phyloP scores from a whole-genome alignment of 2,888 invertebrate species.

The Petrolisthes cinctipes region DNA sequence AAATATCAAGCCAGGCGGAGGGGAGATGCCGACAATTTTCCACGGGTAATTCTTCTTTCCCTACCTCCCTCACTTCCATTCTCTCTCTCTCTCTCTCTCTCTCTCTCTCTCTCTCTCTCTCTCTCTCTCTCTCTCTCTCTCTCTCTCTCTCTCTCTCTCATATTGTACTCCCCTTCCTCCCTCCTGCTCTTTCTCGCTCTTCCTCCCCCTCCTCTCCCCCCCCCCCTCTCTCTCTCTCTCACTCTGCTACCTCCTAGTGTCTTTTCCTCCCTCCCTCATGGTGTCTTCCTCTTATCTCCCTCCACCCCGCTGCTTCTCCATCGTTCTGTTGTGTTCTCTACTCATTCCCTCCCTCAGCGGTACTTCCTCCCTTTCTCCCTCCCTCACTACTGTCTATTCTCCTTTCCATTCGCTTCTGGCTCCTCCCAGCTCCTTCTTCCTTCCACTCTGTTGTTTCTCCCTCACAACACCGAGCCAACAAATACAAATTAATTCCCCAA shows the following conservation, averaged over 20 bases:
- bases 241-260: too few species aligned
- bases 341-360: too few species aligned
- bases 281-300: too few species aligned
- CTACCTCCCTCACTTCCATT: neutral
- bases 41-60: too few species aligned
- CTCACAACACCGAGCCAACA: neutral
- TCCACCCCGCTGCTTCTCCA: too few species aligned
- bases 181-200: neutral
- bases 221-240: neutral
- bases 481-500: conserved; percentile 28
- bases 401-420: too few species aligned
- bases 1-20: too few species aligned
- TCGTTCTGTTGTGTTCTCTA: too few species aligned
- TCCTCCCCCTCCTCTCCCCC: neutral
- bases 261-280: too few species aligned
- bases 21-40: too few species aligned
- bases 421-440: neutral
- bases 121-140: neutral
- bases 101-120: neutral
- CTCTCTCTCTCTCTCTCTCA: neutral
- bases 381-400: too few species aligned
- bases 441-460: neutral
- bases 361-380: too few species aligned
- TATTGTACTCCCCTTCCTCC: neutral
- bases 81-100: neutral